These are phyloP conservation scores for Agapornis canus DNA, from an alignment of 2,797 vertebrate genomes.

Conservation along the genomic window DNA sequence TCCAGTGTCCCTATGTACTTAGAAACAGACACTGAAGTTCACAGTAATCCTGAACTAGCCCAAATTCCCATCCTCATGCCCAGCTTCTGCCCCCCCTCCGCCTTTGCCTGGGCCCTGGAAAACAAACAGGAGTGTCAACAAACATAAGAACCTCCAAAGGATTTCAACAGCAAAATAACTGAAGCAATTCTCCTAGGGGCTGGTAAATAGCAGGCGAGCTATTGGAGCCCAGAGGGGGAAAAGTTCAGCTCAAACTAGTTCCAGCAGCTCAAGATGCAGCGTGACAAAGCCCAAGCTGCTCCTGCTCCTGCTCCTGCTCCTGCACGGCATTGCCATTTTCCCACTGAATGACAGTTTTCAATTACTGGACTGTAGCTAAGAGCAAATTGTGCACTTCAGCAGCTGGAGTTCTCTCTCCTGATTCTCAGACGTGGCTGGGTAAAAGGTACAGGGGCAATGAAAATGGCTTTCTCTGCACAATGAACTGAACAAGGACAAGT, in stretches of 20 bases:
- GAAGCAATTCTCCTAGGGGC: slow-evolving; percentile 35
- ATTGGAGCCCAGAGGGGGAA: slow-evolving; percentile 51
- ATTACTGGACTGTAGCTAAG: slow-evolving; percentile 66
- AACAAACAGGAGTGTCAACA: slow-evolving; percentile 16
- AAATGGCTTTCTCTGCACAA: slow-evolving; percentile 37
- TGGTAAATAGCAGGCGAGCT: slow-evolving; percentile 62
- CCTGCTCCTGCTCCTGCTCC: neutral
- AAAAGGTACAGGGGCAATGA: slow-evolving; percentile 46
- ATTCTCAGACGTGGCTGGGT: slow-evolving; percentile 48
- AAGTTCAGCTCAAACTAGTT: slow-evolving; percentile 64
- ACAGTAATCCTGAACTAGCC: neutral
- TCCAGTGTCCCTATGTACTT: neutral
- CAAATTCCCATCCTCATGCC: neutral
- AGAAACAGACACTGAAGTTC: neutral
- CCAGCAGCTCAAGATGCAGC: slow-evolving; percentile 39
- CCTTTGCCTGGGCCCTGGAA: neutral
- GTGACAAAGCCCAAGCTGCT: slow-evolving; percentile 65
- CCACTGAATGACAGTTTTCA: slow-evolving; percentile 69
- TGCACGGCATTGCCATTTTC: slow-evolving; percentile 53
- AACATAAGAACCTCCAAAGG: neutral
- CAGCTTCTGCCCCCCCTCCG: neutral
- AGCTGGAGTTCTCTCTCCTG: slow-evolving; percentile 51
- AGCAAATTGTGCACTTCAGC: slow-evolving; percentile 58
- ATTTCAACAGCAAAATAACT: slow-evolving; percentile 69
- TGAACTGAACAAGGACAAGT: slow-evolving; percentile 26